A percentile compares a stretch with the other conserved stretches of the same genome.
Conservation (phyloP, 2,113 vertebrate species). For the Myocastor coypus region DNA sequence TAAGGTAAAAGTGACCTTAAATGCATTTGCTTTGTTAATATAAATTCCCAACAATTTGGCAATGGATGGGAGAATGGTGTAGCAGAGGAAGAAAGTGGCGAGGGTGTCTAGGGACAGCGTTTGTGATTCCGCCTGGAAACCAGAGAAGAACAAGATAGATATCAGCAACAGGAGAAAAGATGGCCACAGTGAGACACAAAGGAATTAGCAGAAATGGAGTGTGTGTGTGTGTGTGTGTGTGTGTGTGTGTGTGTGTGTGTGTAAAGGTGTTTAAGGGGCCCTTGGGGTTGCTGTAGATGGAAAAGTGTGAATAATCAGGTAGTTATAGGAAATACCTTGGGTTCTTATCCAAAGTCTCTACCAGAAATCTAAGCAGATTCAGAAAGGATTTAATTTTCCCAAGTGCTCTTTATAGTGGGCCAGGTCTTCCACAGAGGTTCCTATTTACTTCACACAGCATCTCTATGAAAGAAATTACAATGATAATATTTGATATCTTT, state of each 20-base stretch:
- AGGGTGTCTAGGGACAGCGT: background rate
- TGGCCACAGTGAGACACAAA: background rate
- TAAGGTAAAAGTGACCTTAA: conserved; percentile 50
- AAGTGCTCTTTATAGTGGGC: background rate
- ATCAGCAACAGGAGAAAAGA: background rate
- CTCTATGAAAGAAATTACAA: background rate
- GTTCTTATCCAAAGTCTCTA: background rate
- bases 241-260: background rate
- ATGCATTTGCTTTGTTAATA: conserved; percentile 5
- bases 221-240: background rate
- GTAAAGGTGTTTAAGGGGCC: background rate
- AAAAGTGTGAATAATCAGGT: background rate
- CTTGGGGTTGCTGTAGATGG: background rate
- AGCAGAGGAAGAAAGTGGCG: background rate
- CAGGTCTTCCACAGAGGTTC: background rate
- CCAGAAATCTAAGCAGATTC: conserved; percentile 19
- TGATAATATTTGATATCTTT: background rate
- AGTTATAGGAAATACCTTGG: background rate
- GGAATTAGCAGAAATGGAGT: background rate
- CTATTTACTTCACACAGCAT: conserved; percentile 12
- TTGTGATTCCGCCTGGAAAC: background rate
- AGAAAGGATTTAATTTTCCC: background rate
- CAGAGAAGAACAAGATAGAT: background rate
- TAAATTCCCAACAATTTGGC: background rate
- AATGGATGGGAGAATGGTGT: background rate